Base-by-base conservation (phyloP, 2,888 invertebrate species). In the Bugulina stolonifera region DNA sequence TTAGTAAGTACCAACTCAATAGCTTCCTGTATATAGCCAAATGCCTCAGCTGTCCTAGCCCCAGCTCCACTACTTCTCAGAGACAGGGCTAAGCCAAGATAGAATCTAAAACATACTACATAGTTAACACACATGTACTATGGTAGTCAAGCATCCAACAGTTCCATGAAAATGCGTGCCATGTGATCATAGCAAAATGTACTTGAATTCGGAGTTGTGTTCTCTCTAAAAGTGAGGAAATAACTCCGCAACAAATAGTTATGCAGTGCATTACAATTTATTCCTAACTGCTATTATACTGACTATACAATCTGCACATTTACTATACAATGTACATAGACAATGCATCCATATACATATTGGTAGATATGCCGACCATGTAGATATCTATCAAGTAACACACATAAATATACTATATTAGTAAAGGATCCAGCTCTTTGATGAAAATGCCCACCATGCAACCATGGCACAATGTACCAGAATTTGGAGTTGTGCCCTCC, bases 31-130 rank as follows among this genome's bases (percentile, higher is more conserved):
- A 83, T 75, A 73, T 80, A 81, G 5, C 73, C 71, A 22, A 82
- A 77, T 18, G 80, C 78, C 73, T 82, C 81, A 73, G 80, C 77
- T n/a, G 76, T 72, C 52, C 82, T 76, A 1, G 75, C 74, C 5
- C 80, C 81, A 27, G 81, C 80, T 3, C 82, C 82, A 73, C 77
- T 79, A 69, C 79, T 80, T 75, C 79, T 78, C 71, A 82, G 73
- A 27, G 80, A 78, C 57, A 83, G 75, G 5, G 82, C 81, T 55
- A 82, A 74, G 2, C 82, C 83, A 35, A 83, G 76, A 76, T 82
- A 83, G 74, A 81, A 80, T 74, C 83, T 83, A 74, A 54, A 52
- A 43, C 5, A 43, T 10, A 43, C n/a, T n/a, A n/a, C n/a, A n/a
- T n/a, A n/a, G n/a, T n/a, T n/a, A n/a, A n/a, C n/a, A n/a, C n/a